Evolutionary conservation across 2,797 vertebrate species (phyloP), one percentile per base, ranked within the genome.

Genomic region (Alfaro cultratus): DNA sequence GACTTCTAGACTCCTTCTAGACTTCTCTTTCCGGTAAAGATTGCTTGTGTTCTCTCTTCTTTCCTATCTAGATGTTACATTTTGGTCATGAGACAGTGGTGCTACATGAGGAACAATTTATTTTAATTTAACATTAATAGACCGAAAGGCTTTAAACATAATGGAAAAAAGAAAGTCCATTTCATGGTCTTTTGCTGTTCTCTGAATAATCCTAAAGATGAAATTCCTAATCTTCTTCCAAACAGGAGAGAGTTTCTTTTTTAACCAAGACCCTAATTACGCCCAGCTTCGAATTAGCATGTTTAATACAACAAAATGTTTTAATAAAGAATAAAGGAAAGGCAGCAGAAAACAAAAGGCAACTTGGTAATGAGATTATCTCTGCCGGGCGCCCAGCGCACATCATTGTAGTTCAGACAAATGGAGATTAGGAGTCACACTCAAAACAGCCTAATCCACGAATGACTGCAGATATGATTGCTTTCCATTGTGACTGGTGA

Each of bases 361-460:
- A 89, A 90, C 90, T 90, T 91, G 91, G 91, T 95, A 96, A 96
- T 96, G 92, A 91, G 94, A 96, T 96, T 96, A 95, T 95, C 94
- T 95, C 90, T 88, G 86, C 83, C 88, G 89, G 88, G 86, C 91
- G 84, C 90, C 90, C 92, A 94, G 90, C 89, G 88, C 85, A 89
- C 92, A 85, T 91, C 90, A 93, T 93, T 94, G 93, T 94, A 92
- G 90, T 93, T 93, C 88, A 93, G 89, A 94, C 93, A 95, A 94
- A 93, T 93, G 89, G 86, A 92, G 93, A 94, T 95, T 94, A 94
- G 90, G 91, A 94, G 31, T 94, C 94, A 93, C 90, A 94, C 94
- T 94, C 89, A 94, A 93, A 94, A 92, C 91, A 89, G 85, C 82
- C 84, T 95, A 96, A 95, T 95, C 94, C 92, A 77, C 89, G 91